Percentiles rank a stretch among this genome's conserved stretches.
These are phyloP conservation scores for Recurvirostra avosetta DNA, from an alignment of 2,113 vertebrate species.

Conservation along the genomic window DNA sequence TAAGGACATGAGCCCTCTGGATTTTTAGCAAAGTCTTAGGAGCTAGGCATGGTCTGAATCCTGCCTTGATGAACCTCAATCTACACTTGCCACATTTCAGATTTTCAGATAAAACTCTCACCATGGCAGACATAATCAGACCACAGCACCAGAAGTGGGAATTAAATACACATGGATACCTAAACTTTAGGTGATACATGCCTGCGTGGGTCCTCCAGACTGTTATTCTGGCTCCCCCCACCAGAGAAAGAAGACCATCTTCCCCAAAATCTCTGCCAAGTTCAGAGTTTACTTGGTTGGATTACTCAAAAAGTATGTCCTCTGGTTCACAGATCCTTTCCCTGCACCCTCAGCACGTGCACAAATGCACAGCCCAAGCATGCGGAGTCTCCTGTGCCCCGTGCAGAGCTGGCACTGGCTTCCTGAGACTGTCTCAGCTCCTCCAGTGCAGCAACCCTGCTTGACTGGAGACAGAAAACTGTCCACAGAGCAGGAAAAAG, in stretches of 20 bases:
- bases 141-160: background rate
- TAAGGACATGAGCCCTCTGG: background rate
- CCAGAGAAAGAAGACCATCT: background rate
- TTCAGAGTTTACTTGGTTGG: background rate
- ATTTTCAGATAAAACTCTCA: background rate
- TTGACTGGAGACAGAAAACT: background rate
- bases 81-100: background rate
- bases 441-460: background rate
- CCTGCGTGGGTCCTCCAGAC: background rate
- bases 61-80: background rate
- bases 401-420: rapidly evolving
- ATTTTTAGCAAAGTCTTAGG: background rate
- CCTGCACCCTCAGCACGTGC: background rate
- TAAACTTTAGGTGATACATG: background rate
- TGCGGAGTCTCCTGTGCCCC: rapidly evolving
- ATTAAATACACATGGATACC: background rate
- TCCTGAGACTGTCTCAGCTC: background rate
- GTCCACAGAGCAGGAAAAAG: background rate
- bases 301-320: background rate
- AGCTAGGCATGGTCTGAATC: background rate
- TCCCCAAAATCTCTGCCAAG: background rate
- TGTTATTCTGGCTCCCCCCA: background rate
- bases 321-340: background rate
- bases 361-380: background rate
- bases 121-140: background rate